Conservation (phyloP, 2,888 invertebrate genomes). For the Nephrotoma appendiculata region DNA sequence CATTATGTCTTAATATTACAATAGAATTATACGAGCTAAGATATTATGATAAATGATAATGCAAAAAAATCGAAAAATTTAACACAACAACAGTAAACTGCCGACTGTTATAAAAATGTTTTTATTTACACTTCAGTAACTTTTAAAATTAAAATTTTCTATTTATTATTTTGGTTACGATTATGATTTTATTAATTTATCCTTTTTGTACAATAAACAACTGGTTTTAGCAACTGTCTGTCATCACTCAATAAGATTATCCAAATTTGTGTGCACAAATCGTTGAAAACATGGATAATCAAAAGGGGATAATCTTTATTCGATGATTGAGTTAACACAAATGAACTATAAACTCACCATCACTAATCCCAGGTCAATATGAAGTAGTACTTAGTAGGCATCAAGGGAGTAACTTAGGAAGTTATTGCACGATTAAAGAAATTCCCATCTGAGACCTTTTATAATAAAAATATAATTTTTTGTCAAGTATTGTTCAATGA, state of each 20-base stretch:
- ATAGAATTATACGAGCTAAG: not conserved
- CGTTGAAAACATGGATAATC: not conserved
- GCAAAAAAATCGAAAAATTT: not conserved
- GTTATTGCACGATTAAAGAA: no score
- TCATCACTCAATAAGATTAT: not conserved
- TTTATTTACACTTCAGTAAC: not conserved
- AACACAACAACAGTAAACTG: not conserved
- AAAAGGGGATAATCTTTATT: not conserved
- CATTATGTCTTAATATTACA: not conserved
- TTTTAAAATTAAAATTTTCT: not conserved
- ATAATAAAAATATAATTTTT: no score
- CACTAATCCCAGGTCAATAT: no score
- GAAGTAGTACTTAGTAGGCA: no score
- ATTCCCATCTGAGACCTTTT: no score
- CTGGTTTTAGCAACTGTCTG: not conserved
- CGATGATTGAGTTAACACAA: not conserved
- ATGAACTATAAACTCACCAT: no score
- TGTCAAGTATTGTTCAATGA: no score
- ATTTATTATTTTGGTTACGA: not conserved
- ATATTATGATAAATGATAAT: not conserved
- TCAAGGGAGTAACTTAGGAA: no score
- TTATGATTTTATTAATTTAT: not conserved
- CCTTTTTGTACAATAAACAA: not conserved
- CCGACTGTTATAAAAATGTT: not conserved
- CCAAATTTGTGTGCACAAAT: not conserved